Conservation (phyloP, 2,113 vertebrate species). For the Lipotes vexillifer region DNA sequence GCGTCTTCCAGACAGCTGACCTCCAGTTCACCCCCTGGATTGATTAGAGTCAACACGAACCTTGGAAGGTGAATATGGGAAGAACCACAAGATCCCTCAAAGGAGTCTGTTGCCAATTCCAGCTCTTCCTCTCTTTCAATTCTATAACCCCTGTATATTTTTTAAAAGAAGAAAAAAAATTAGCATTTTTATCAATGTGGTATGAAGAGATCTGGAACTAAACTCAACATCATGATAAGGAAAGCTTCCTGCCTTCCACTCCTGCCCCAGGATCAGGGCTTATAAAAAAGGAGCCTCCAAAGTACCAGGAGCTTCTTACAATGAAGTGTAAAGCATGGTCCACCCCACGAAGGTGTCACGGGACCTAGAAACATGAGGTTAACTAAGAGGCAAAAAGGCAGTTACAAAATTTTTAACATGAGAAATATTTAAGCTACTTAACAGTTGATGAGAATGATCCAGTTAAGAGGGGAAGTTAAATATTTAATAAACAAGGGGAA, state of each 20-base stretch:
- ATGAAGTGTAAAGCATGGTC: accelerated
- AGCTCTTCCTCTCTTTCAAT: not conserved
- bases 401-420: not conserved
- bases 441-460: too few relatives aligned
- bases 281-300: not conserved
- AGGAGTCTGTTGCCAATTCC: not conserved
- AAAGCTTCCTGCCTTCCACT: not conserved
- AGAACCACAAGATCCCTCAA: not conserved
- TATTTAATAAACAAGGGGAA: not conserved
- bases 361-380: not conserved
- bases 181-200: not conserved
- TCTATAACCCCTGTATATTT: not conserved
- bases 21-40: accelerated
- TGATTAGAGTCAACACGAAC: not conserved
- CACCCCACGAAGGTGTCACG: accelerated
- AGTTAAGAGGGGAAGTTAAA: not conserved
- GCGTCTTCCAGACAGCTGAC: not conserved
- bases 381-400: not conserved
- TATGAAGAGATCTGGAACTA: not conserved
- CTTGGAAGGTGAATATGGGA: not conserved
- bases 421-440: not conserved
- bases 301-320: accelerated
- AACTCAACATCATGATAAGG: accelerated
- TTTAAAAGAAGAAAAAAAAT: not conserved
- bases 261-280: not conserved